phyloP scores from a whole-genome alignment of 2,888 invertebrate species.

The Therioaphis trifolii region DNA sequence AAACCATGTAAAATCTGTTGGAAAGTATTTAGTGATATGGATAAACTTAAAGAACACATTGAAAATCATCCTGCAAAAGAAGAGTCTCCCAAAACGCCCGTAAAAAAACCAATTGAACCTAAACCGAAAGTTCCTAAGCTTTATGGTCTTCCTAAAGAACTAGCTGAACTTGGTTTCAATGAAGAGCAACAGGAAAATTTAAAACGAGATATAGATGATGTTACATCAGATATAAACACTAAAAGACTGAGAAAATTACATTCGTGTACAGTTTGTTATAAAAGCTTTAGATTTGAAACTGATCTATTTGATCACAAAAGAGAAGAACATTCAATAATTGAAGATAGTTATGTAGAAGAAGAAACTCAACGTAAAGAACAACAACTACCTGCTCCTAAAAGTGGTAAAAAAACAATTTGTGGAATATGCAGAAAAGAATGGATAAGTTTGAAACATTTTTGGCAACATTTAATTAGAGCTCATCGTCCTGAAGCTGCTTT shows the following conservation, averaged over 20 bases:
- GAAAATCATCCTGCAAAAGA: constrained; percentile 67
- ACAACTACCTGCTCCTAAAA: constrained; percentile 45
- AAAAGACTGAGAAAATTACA: constrained; percentile 64
- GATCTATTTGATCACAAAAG: constrained; percentile 65
- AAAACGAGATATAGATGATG: constrained; percentile 65
- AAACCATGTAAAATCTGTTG: constrained; percentile 74
- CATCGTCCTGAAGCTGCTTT: constrained; percentile 73
- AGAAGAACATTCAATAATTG: constrained; percentile 63
- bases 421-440: constrained; percentile 74
- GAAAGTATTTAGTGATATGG: constrained; percentile 72
- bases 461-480: constrained; percentile 74
- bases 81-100: constrained; percentile 58
- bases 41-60: constrained; percentile 71
- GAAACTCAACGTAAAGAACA: constrained; percentile 31
- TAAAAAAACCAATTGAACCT: constrained; percentile 47
- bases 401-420: constrained; percentile 67
- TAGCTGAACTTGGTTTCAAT: constrained; percentile 56
- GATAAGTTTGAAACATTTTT: constrained; percentile 74
- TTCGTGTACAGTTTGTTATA: constrained; percentile 64
- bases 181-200: constrained; percentile 52
- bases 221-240: constrained; percentile 63
- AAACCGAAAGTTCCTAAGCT: constrained; percentile 54
- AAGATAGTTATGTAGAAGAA: constrained; percentile 58
- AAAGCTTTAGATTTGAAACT: constrained; percentile 63
- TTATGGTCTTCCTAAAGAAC: constrained; percentile 61